These are phyloP conservation scores for Horisme vitalbata DNA, from an alignment of 2,888 invertebrate genomes.

Conservation along the genomic window DNA sequence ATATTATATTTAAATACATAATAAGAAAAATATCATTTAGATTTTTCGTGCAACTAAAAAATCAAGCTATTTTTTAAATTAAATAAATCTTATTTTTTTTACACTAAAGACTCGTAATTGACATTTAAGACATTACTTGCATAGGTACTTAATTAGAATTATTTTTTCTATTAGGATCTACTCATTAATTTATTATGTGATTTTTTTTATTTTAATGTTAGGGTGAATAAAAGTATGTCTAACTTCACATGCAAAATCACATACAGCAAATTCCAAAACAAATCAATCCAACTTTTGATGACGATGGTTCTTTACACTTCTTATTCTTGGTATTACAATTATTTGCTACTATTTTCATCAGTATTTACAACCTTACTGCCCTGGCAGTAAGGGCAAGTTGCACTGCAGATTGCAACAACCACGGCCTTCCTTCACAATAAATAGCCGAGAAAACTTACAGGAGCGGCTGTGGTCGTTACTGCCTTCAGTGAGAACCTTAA, in stretches of 20 bases:
- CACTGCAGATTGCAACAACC: slow-evolving; percentile 9
- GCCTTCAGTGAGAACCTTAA: slow-evolving; percentile 19
- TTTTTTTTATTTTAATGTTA: slow-evolving; percentile 3
- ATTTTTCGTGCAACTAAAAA: slow-evolving; percentile 2
- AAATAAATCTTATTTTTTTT: slow-evolving; percentile 16
- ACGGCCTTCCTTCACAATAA: slow-evolving; percentile 7
- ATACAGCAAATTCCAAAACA: slow-evolving; percentile 5
- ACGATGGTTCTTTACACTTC: slow-evolving; percentile 2
- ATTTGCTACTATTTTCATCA: slow-evolving; percentile 17
- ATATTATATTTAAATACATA: too few species aligned
- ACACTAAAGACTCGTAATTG: slow-evolving; percentile 32
- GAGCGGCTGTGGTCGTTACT: slow-evolving; percentile 12
- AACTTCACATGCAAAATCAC: too few species aligned
- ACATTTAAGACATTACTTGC: slow-evolving; percentile 26
- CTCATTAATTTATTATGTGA: slow-evolving; percentile 4
- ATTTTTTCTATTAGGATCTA: slow-evolving; percentile 3
- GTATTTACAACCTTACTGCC: slow-evolving; percentile 18
- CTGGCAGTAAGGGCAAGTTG: slow-evolving; percentile 2
- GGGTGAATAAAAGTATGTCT: background rate
- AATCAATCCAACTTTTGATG: slow-evolving; percentile 1
- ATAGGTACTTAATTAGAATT: slow-evolving; percentile 10
- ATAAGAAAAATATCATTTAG: too few species aligned
- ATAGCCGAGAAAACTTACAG: slow-evolving; percentile 1
- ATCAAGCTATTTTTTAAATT: too few species aligned
- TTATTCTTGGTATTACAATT: slow-evolving; percentile 8